Percentiles rank a stretch among this genome's conserved stretches.
Conservation (phyloP, 2,113 vertebrate species). For the Sinocyclocheilus grahami region DNA sequence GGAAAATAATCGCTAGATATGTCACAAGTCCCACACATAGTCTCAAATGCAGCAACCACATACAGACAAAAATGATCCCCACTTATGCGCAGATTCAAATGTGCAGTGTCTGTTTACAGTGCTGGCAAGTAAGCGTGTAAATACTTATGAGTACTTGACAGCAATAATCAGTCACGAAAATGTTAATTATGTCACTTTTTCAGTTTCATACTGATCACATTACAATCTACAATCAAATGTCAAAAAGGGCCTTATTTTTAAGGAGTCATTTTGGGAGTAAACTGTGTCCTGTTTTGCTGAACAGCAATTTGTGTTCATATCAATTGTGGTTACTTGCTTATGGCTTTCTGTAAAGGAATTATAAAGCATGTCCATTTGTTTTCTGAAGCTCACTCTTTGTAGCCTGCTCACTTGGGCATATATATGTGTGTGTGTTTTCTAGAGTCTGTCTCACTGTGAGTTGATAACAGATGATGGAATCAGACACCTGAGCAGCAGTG, state of each 20-base stretch:
- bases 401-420: background rate
- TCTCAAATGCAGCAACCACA: background rate
- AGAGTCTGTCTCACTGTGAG: constrained; percentile 98
- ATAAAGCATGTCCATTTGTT: background rate
- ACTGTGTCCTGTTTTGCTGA: background rate
- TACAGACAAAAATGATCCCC: background rate
- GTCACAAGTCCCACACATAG: background rate
- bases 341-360: background rate
- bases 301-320: background rate
- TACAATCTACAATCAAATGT: background rate
- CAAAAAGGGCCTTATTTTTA: background rate
- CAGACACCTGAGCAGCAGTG: constrained; percentile 93
- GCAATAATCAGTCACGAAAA: background rate
- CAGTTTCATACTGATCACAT: background rate
- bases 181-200: background rate
- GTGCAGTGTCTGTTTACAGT: background rate
- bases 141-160: background rate
- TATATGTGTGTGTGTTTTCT: constrained; percentile 23
- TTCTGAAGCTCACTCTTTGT: background rate
- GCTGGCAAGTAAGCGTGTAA: background rate
- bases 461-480: constrained; percentile 98
- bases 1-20: background rate
- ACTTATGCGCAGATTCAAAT: background rate
- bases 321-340: background rate
- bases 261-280: background rate